These are phyloP conservation scores for Branchipolynoe longqiensis DNA, from an alignment of 2,888 invertebrate species.

Conservation along the genomic window DNA sequence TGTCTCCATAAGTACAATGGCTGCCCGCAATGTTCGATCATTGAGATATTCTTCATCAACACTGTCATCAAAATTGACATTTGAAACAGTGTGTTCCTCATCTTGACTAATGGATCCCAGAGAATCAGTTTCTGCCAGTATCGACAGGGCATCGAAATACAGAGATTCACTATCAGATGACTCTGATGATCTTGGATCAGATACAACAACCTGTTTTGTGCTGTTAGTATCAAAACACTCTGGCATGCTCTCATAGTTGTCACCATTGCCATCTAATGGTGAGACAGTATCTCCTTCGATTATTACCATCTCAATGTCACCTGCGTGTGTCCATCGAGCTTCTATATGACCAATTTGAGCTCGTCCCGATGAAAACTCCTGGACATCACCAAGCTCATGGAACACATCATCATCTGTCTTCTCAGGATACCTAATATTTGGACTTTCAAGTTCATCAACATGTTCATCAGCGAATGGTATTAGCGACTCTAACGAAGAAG, in stretches of 20 bases:
- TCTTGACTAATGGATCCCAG: not conserved
- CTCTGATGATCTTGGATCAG: not conserved
- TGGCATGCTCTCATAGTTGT: not conserved
- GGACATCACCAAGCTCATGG: not conserved
- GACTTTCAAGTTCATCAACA: not conserved
- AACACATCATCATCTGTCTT: not conserved
- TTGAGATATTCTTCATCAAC: constrained; percentile 47
- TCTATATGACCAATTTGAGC: not conserved
- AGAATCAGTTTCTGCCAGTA: not conserved
- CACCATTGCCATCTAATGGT: constrained; percentile 2
- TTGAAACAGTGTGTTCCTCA: not conserved
- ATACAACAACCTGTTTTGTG: not conserved
- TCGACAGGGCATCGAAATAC: not conserved
- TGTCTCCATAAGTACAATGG: constrained; percentile 12
- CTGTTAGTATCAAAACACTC: not conserved
- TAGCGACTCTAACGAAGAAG: too few species aligned
- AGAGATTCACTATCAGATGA: not conserved
- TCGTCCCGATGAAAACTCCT: not conserved
- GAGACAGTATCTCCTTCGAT: not conserved
- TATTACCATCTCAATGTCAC: not conserved
- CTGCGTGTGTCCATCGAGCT: not conserved
- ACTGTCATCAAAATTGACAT: not conserved
- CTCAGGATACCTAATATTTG: not conserved
- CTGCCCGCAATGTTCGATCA: constrained; percentile 23
- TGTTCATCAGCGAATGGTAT: constrained; percentile 16